These are phyloP conservation scores for Palythoa caribaeorum DNA, from an alignment of 92 coral and sea anemone genomes.

Conservation along the genomic window DNA sequence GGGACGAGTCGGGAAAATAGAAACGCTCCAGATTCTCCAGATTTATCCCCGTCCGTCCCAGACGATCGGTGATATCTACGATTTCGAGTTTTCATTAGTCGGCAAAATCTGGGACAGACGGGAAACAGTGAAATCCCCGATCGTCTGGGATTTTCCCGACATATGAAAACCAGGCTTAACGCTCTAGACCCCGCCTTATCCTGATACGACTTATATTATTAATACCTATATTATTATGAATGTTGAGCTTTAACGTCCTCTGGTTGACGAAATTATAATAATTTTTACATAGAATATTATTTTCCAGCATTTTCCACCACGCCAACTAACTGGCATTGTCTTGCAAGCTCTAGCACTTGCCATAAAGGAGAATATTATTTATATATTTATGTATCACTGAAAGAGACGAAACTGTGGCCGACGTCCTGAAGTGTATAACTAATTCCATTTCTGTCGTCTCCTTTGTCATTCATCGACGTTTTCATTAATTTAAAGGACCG, in stretches of 20 bases:
- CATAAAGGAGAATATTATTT: background rate
- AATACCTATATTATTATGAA: background rate
- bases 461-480: background rate
- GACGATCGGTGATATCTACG: no score
- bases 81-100: no score
- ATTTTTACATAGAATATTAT: conserved; percentile 22
- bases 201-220: background rate
- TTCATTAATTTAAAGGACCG: background rate
- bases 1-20: no score
- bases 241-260: conserved; percentile 31
- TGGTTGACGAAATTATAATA: conserved; percentile 36
- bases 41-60: no score
- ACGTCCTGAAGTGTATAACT: background rate
- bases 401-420: background rate
- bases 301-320: background rate
- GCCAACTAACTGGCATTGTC: background rate
- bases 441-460: background rate
- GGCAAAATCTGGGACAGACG: no score
- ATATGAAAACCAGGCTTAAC: background rate
- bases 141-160: no score
- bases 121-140: no score
- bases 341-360: background rate
- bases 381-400: background rate
- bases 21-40: no score
- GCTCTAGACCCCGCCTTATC: background rate